phyloP scores from a whole-genome alignment of 2,113 vertebrate species.

The Saguinus midas region DNA sequence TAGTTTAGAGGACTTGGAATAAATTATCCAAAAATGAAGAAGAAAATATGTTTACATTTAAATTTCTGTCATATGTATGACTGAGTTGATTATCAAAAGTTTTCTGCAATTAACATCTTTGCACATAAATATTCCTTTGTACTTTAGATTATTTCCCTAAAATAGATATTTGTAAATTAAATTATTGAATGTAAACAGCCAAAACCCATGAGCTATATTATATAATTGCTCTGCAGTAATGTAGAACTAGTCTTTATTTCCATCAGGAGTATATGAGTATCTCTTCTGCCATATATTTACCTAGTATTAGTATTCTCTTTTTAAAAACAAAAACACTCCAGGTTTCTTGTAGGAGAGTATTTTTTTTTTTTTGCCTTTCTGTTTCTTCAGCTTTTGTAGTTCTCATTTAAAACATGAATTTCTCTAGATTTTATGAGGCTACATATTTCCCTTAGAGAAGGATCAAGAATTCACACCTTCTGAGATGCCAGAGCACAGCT shows the following conservation, averaged over 20 bases:
- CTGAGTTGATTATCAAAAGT: background rate
- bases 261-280: background rate
- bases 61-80: background rate
- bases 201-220: background rate
- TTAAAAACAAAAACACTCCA: background rate
- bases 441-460: background rate
- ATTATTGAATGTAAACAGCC: background rate
- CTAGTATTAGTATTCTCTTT: background rate
- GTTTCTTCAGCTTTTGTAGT: background rate
- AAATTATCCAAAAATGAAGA: background rate
- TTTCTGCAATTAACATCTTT: background rate
- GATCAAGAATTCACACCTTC: background rate
- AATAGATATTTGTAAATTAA: background rate
- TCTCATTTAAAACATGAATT: background rate
- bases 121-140: background rate
- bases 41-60: constrained; percentile 20
- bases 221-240: background rate
- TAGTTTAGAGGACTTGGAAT: background rate
- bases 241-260: background rate
- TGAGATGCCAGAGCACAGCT: background rate
- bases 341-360: background rate
- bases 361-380: background rate
- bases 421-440: background rate
- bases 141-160: background rate
- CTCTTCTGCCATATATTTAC: background rate